Evolutionary conservation across 2,888 invertebrate genomes (phyloP).

Genomic region (Heterodera filipjevi): DNA sequence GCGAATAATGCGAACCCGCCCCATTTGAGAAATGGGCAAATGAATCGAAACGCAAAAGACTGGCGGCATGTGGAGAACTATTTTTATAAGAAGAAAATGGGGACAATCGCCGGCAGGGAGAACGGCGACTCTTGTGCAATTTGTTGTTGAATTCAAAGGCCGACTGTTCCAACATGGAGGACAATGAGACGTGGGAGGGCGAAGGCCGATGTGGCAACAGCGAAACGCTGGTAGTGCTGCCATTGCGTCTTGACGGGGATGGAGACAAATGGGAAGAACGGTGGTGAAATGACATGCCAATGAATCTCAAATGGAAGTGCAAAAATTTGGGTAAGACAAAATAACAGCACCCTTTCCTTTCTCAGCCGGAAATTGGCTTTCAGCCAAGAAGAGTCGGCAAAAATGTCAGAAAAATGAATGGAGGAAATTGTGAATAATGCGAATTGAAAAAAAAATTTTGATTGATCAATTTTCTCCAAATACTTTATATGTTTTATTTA

Average conservation of each 20-base stretch:
- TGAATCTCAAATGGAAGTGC: not conserved
- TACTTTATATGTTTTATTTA: too few species aligned
- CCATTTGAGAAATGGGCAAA: not conserved
- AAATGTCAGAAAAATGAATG: not conserved
- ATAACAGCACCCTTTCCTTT: too few species aligned
- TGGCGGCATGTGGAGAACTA: not conserved
- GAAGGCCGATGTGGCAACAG: not conserved
- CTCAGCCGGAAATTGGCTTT: too few species aligned
- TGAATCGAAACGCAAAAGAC: not conserved
- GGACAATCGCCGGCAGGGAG: not conserved
- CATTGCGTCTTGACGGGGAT: not conserved
- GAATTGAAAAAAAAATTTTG: not conserved
- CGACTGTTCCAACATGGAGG: not conserved
- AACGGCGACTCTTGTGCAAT: not conserved
- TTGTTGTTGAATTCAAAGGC: constrained; percentile 15
- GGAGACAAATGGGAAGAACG: not conserved
- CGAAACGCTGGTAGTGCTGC: not conserved
- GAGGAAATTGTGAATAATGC: not conserved
- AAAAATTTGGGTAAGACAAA: too few species aligned
- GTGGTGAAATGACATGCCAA: not conserved
- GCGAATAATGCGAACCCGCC: not conserved
- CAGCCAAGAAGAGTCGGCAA: not conserved
- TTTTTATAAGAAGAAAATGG: not conserved
- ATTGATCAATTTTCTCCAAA: too few species aligned
- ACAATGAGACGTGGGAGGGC: not conserved